Conservation (phyloP, 2,113 vertebrate species). For the Promerops cafer region DNA sequence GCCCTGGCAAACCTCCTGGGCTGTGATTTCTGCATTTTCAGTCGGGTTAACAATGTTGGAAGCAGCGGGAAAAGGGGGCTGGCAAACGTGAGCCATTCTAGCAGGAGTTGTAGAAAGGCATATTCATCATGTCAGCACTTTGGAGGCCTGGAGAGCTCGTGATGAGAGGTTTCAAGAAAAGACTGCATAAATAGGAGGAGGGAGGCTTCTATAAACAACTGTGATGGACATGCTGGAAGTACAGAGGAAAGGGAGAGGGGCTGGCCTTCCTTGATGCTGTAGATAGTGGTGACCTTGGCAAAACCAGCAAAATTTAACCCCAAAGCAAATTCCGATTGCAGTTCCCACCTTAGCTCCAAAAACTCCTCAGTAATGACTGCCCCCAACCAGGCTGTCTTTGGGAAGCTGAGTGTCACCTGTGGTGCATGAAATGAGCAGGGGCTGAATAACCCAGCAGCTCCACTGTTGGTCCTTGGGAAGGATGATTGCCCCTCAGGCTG, state of each 20-base stretch:
- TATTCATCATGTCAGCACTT: not conserved
- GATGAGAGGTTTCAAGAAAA: conserved; percentile 9
- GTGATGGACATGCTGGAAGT: not conserved
- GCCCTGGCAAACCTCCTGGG: not conserved
- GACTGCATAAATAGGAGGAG: not conserved
- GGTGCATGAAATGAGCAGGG: not conserved
- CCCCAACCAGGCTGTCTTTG: not conserved
- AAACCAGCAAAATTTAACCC: not conserved
- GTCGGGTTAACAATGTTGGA: not conserved
- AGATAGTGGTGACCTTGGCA: not conserved
- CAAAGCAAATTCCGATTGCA: not conserved
- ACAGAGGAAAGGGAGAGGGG: not conserved
- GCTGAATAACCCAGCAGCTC: not conserved
- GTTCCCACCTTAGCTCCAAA: not conserved
- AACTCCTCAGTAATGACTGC: not conserved
- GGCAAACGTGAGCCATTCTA: not conserved
- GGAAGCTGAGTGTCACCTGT: not conserved
- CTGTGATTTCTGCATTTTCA: not conserved
- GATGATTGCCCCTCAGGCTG: not conserved
- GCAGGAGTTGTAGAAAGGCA: not conserved
- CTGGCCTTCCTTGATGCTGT: not conserved
- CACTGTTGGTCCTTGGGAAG: not conserved
- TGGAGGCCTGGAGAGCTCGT: not conserved
- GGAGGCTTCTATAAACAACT: not conserved
- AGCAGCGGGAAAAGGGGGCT: not conserved